Evolutionary conservation across 2,797 vertebrate genomes (phyloP), one percentile per base, ranked within the genome.

Genomic region (Rhynchonycteris naso): DNA sequence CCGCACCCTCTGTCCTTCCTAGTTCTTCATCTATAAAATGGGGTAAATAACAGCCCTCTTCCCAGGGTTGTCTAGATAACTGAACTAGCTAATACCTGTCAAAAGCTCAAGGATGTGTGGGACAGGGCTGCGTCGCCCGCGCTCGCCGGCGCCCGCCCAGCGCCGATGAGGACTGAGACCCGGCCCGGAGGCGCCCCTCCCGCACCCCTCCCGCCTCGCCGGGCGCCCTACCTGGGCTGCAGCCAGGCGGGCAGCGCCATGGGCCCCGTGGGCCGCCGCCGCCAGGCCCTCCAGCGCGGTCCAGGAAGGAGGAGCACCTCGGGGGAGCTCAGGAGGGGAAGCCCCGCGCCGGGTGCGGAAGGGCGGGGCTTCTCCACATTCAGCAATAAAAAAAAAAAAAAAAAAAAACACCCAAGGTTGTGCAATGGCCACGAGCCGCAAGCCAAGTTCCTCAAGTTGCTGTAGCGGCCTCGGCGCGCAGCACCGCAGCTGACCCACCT

Each of bases 151-250:
- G 52, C 38, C 21, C 0, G 35, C 16, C 43, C 5, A 2, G 58
- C n/a, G 7, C 8, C 2, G 5, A 1, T 5, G 6, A 38, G n/a
- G 33, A 58, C 47, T 30, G 9, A 6, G 10, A 1, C 76, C 33
- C 58, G 1, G 10, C 52, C 50, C 24, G 0, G 13, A 2, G 7
- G 15, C 35, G 79, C 56, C 35, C 65, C 59, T 28, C 33, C 30
- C 7, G 0, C 59, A 7, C 9, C 43, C 59, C 61, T 3, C 16
- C 16, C 5, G n/a, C 19, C 66, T 12, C 30, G 1, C 38, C 26
- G 6, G 28, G 72, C 38, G 91, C 86, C 97, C 95, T 97, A 97
- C 97, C 97, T 97, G 94, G 97, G 89, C 95, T 95, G 97, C 95
- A 95, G 91, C 97, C 96, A 97, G 94, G 86, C 18, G 28, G 92